These are phyloP conservation scores for Carettochelys insculpta DNA, from an alignment of 2,113 vertebrate genomes.

Conservation along the genomic window DNA sequence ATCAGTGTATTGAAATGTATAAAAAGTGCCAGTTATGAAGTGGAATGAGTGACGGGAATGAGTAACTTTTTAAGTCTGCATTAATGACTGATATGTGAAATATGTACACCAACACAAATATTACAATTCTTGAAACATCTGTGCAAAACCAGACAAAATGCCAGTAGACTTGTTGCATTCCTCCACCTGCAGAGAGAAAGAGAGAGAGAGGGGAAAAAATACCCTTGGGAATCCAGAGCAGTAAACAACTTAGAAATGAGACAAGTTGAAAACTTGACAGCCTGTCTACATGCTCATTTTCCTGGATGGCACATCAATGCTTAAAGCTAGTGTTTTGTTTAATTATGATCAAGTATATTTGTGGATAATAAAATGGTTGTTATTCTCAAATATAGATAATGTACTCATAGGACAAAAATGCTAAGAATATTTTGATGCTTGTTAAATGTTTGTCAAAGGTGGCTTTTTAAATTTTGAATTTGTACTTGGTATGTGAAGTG, in stretches of 20 bases:
- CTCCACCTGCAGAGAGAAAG: neutral
- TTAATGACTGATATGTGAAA: neutral
- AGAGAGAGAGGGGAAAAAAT: neutral
- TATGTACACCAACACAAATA: neutral
- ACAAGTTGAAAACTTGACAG: constrained; percentile 12
- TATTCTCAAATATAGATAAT: constrained; percentile 7
- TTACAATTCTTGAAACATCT: neutral
- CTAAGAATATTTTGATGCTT: neutral
- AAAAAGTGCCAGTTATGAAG: neutral
- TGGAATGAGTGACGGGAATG: neutral
- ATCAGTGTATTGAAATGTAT: neutral
- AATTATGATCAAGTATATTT: constrained; percentile 17
- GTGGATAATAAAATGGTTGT: neutral
- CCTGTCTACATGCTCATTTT: constrained; percentile 25
- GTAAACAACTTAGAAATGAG: neutral
- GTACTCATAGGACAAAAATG: neutral
- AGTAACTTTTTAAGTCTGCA: neutral
- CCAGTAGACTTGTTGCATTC: neutral
- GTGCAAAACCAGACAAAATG: neutral
- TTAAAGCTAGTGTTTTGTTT: constrained; percentile 9
- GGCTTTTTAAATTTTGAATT: neutral
- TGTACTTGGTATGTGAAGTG: fast-evolving
- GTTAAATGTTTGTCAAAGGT: neutral
- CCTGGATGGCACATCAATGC: neutral
- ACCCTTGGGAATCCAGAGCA: neutral